Conservation (phyloP, 2,797 vertebrate species). For the Balearica regulorum region DNA sequence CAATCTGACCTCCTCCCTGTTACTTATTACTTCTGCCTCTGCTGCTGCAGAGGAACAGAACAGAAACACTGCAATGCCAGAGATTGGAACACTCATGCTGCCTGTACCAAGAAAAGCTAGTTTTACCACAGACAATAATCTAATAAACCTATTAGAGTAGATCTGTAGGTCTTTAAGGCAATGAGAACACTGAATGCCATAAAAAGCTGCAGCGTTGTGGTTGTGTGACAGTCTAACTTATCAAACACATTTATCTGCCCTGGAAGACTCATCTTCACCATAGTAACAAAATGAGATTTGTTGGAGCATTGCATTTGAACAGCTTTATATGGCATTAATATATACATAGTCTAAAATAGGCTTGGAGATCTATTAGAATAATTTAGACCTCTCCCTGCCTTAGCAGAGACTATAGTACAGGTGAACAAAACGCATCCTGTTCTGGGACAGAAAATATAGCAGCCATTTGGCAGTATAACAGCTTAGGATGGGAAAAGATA, state of each 20-base stretch:
- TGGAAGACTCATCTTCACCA: not conserved
- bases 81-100: not conserved
- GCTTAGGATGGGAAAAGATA: not conserved
- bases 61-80: not conserved
- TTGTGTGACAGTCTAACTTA: not conserved
- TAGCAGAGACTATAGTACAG: not conserved
- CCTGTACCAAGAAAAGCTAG: not conserved
- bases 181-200: not conserved
- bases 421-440: not conserved
- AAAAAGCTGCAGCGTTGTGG: not conserved
- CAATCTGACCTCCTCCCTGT: not conserved
- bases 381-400: not conserved
- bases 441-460: not conserved
- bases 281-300: not conserved
- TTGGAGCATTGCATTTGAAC: not conserved
- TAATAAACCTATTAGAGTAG: not conserved
- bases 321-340: not conserved
- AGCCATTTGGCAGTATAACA: not conserved
- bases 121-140: not conserved
- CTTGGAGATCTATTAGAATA: not conserved
- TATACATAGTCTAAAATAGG: not conserved
- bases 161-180: not conserved
- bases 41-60: not conserved
- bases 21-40: not conserved
- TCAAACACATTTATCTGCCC: not conserved